phyloP scores from a whole-genome alignment of 2,113 vertebrate genomes.

The Opisthocomus hoazin region DNA sequence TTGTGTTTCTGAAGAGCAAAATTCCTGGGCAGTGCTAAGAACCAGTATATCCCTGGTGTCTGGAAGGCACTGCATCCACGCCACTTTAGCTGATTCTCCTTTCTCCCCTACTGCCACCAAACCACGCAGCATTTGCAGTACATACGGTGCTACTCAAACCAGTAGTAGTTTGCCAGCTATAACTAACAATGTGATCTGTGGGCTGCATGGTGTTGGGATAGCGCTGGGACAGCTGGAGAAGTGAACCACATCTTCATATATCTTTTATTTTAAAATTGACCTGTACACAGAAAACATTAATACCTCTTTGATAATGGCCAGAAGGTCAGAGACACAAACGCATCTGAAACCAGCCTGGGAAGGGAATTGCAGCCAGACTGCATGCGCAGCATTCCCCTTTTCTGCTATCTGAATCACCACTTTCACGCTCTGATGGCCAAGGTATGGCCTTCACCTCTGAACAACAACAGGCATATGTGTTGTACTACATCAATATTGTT shows the following conservation, averaged over 20 bases:
- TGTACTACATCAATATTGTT: not conserved
- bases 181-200: not conserved
- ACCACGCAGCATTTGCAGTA: slow-evolving; percentile 18
- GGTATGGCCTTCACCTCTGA: not conserved
- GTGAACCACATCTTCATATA: not conserved
- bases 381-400: not conserved
- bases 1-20: not conserved
- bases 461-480: not conserved
- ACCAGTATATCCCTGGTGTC: not conserved
- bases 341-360: not conserved
- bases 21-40: not conserved
- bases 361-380: not conserved
- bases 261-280: not conserved
- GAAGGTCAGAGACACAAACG: not conserved
- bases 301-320: not conserved
- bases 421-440: not conserved
- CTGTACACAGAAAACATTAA: not conserved
- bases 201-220: not conserved
- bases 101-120: not conserved
- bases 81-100: not conserved
- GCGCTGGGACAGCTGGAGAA: not conserved
- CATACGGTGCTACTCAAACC: not conserved
- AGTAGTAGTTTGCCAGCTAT: not conserved
- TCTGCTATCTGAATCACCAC: not conserved
- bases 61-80: not conserved